Evolutionary conservation across 2,797 vertebrate species (phyloP).

Genomic region (Crax fasciolata): DNA sequence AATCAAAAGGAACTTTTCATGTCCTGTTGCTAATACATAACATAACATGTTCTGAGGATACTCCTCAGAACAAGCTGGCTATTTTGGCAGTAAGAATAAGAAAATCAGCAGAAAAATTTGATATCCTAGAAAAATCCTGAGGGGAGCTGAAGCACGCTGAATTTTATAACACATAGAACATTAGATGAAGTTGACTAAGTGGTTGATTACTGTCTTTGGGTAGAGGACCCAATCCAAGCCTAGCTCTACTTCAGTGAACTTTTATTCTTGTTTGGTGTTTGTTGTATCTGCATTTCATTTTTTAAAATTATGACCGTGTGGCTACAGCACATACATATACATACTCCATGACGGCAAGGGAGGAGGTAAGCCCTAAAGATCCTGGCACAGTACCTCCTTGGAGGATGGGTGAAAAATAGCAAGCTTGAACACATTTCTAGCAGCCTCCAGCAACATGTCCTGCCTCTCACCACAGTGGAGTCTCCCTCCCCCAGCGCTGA

Average conservation of each 20-base stretch:
- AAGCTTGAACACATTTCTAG: background rate
- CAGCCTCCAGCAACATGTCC: background rate
- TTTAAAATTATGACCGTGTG: background rate
- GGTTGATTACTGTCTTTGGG: background rate
- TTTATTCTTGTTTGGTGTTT: background rate
- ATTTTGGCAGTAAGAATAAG: background rate
- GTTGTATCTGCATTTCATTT: background rate
- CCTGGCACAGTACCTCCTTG: background rate
- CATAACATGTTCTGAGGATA: too few relatives aligned
- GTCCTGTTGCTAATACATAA: background rate
- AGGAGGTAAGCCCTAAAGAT: background rate
- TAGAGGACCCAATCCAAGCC: background rate
- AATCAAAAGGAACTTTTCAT: background rate
- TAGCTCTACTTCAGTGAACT: background rate
- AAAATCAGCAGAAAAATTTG: background rate
- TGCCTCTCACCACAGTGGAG: background rate
- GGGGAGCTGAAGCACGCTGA: background rate
- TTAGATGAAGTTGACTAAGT: background rate
- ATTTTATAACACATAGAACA: background rate
- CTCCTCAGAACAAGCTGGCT: background rate
- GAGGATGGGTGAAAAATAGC: rapidly evolving
- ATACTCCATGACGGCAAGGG: background rate
- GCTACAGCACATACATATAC: background rate
- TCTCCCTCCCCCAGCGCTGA: background rate
- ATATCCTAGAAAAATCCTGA: background rate